Base-by-base conservation (phyloP, 2,888 invertebrate species). In the Netelia inedita region DNA sequence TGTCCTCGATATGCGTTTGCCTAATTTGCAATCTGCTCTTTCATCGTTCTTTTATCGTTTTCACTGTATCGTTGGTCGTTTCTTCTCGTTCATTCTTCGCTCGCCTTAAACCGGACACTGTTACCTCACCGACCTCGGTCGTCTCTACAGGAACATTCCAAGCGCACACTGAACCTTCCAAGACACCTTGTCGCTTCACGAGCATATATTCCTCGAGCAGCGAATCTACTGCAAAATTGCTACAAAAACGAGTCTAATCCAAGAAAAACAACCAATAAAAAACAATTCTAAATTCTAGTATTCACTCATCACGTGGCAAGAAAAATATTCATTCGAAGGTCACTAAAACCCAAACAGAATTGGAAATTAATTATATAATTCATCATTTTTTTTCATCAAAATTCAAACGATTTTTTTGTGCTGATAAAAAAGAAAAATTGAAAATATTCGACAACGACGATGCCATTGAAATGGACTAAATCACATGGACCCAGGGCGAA, bases 111-210 rank as follows among this genome's bases (percentile, higher is more conserved):
- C 61, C 66, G 57, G 41, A 61, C 79, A 65, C 86, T 83, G 87
- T 91, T 90, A 90, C 90, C 88, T 89, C 89, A 89, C 88, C 87
- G 87, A 87, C 86, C 86, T 80, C 83, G 82, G 79, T 84, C 61
- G 87, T 55, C 11, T 57, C 66, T 23, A 43, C 43, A 46, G 3
- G 61, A 53, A 89, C 91, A 92, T 92, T 92, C 92, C 92, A 82
- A 85, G 88, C 89, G 92, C 91, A 90, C 92, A 89, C 92, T 92
- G 91, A 92, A 92, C 91, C 90, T 76, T 57, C 46, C 35, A 19
- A 10, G 57, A 72, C 74, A 79, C 59, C 79, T 83, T 53, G 11
- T 68, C 55, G 66, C 35, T 80, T 53, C 41, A 88, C 87, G 28
- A 71, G 86, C 87, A 80, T 88, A 88, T 85, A 88, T 85, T 88